Conservation (phyloP, 2,888 invertebrate species). For the Arctia plantaginis region DNA sequence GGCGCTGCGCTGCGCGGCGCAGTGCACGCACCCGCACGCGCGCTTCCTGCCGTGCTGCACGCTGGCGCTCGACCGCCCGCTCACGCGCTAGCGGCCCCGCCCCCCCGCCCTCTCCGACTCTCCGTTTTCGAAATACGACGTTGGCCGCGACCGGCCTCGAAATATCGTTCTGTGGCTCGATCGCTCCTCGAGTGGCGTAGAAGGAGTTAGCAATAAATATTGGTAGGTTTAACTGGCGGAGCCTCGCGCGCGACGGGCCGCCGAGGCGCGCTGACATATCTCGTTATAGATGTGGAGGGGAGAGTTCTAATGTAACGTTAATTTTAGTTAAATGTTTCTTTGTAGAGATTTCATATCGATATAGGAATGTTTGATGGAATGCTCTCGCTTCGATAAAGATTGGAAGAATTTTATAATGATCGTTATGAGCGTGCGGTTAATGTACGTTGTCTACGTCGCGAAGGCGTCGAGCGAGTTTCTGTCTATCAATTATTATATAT, state of each 20-base stretch:
- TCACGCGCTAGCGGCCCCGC: constrained; percentile 72
- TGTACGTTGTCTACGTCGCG: constrained; percentile 37
- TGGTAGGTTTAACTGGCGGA: constrained; percentile 74
- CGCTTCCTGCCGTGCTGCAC: constrained; percentile 84
- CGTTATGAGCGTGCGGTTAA: constrained; percentile 30
- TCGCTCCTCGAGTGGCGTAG: constrained; percentile 60
- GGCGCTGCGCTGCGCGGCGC: constrained; percentile 69
- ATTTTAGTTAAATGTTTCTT: constrained; percentile 84
- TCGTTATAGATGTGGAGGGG: constrained; percentile 72
- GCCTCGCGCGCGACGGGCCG: constrained; percentile 60
- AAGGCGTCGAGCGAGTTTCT: constrained; percentile 35
- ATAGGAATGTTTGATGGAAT: constrained; percentile 76
- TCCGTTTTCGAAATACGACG: constrained; percentile 44
- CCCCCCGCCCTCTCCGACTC: constrained; percentile 17
- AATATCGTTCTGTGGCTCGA: constrained; percentile 38
- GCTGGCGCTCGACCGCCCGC: constrained; percentile 75
- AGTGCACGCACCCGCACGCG: constrained; percentile 77
- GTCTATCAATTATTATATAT: constrained; percentile 31
- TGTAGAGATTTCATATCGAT: constrained; percentile 81
- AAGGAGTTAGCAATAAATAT: constrained; percentile 73
- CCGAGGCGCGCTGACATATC: constrained; percentile 80
- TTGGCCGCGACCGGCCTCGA: constrained; percentile 37
- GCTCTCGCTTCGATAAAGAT: constrained; percentile 62
- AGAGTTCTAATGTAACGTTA: constrained; percentile 74
- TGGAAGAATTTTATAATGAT: constrained; percentile 29